These are phyloP conservation scores for Leptosomus discolor DNA, from an alignment of 2,113 vertebrate species.

Conservation along the genomic window DNA sequence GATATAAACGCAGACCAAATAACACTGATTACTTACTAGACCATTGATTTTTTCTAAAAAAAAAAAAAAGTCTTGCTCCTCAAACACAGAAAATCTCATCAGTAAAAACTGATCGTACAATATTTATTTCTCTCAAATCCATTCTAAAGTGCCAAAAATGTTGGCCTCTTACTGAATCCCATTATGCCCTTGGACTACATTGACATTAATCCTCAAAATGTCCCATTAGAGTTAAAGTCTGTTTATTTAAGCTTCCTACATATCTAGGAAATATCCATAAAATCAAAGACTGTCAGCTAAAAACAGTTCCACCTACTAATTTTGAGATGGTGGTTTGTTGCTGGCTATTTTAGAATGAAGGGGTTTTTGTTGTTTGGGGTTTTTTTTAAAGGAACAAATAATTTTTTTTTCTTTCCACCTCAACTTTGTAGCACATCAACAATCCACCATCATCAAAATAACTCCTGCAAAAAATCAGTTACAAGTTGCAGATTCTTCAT, in stretches of 20 bases:
- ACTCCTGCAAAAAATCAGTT: not conserved
- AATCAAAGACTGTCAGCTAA: not conserved
- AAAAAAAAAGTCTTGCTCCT: not conserved
- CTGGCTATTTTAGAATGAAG: not conserved
- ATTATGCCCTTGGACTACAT: not conserved
- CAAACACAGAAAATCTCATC: not conserved
- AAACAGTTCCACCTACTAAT: not conserved
- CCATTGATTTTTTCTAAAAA: fast-evolving
- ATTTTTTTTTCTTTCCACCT: not conserved
- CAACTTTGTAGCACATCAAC: not conserved
- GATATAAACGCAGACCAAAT: not conserved
- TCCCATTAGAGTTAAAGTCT: not conserved
- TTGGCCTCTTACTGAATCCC: not conserved
- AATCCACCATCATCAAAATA: not conserved
- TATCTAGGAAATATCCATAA: not conserved
- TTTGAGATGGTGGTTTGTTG: not conserved
- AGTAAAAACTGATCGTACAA: not conserved
- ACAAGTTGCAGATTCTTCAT: not conserved
- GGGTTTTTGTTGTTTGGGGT: not conserved
- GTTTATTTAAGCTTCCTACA: not conserved
- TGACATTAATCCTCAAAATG: not conserved
- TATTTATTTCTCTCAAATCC: not conserved
- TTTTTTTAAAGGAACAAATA: not conserved
- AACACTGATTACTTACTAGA: not conserved
- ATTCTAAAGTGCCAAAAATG: not conserved